Base-by-base conservation (phyloP, 2,797 vertebrate genomes). In the Glyptemys insculpta region DNA sequence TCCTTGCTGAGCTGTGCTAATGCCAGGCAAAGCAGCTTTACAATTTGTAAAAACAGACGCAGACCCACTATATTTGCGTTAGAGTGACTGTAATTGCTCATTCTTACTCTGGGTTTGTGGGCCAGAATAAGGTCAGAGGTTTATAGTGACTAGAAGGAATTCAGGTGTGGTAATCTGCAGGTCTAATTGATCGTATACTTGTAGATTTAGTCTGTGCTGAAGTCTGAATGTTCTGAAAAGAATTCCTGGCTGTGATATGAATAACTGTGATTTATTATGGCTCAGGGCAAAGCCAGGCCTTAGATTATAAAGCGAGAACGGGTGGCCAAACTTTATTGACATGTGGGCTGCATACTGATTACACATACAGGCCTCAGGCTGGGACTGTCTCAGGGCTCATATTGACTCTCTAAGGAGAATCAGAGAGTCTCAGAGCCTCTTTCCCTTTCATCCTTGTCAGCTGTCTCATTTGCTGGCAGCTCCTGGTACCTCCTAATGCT, bases 311-410 rank as follows among this genome's bases (percentile, higher is more conserved):
- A 29, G 6, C 6, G 68, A 83, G 59, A 49, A 93, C 52, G 56
- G 52, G 31, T 87, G 53, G n/a, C 27, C 76, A 87, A 54, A 19
- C 12, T 72, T 80, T 89, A 94, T 65, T 90, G 91, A 83, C 87
- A 9, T 49, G 15, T 0, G 68, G 47, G 29, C 41, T 37, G 6
- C 27, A 44, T 18, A 52, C 49, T 91, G 76, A 78, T 59, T 31
- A 14, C 79, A 31, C 14, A 21, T 11, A 49, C 41, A 83, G 53
- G 59, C 79, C 57, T 0, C 6, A 79, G 86, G 44, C 49, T 87
- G 79, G 29, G 34, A 6, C 6, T 31, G 3, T 56, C 3, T 72
- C 29, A 59, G 88, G 23, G 3, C 56, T 87, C 37, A 6, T 59
- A 52, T 16, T 2, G 4, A 3, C 56, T 74, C 41, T 18, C 68